A percentile compares a stretch with the other conserved stretches of the same genome.
These are phyloP conservation scores for Drosophila littoralis DNA, from an alignment of 1,140 invertebrate genomes.

Conservation along the genomic window DNA sequence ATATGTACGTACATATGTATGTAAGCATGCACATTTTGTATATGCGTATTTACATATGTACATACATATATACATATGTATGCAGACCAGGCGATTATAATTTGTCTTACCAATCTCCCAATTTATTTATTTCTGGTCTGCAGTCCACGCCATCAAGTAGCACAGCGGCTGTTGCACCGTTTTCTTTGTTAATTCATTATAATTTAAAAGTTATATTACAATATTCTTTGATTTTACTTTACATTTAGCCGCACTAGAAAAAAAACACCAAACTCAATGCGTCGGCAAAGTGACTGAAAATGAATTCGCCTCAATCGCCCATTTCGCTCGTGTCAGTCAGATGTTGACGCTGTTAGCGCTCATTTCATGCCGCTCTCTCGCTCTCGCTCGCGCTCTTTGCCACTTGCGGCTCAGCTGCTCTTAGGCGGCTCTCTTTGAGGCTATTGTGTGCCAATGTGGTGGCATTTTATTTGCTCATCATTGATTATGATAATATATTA, in stretches of 20 bases:
- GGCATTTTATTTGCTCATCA: constrained; percentile 37
- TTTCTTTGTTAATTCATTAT: constrained; percentile 7
- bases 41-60: constrained; percentile 8
- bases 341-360: constrained; percentile 46
- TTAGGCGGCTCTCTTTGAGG: constrained; percentile 20
- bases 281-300: constrained; percentile 55
- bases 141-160: neutral
- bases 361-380: constrained; percentile 1
- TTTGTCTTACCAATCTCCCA: constrained; percentile 46
- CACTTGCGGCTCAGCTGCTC: neutral
- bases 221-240: constrained; percentile 30
- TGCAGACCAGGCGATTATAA: constrained; percentile 34
- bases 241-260: constrained; percentile 40
- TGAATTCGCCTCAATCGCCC: constrained; percentile 44
- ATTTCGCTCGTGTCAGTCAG: constrained; percentile 46
- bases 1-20: neutral
- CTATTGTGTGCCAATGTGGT: constrained; percentile 24
- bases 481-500: constrained; percentile 44
- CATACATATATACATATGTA: constrained; percentile 25
- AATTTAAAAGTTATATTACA: constrained; percentile 34
- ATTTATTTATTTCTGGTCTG: neutral
- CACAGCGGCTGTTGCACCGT: neutral
- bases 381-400: constrained; percentile 14
- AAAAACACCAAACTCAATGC: constrained; percentile 48
- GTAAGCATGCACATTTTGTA: constrained; percentile 8